Evolutionary conservation across 2,888 invertebrate genomes (phyloP).

Genomic region (Pyrocoelia pectoralis): DNA sequence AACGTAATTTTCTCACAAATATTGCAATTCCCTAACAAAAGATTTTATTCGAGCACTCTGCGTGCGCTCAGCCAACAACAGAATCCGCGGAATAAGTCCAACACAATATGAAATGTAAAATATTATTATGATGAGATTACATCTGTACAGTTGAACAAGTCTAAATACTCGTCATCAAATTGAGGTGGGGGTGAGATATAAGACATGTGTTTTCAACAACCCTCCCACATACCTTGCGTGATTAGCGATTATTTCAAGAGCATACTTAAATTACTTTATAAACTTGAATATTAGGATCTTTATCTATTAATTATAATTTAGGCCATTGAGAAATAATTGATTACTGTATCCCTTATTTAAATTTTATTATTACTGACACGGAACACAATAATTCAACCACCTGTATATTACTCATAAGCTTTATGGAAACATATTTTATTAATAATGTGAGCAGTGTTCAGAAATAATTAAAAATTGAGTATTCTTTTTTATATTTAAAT

Average conservation of each 20-base stretch:
- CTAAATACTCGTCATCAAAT: slow-evolving; percentile 59
- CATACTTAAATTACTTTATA: slow-evolving; percentile 33
- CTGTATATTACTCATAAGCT: neutral
- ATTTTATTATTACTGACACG: slow-evolving; percentile 15
- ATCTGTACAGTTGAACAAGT: slow-evolving; percentile 69
- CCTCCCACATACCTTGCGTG: slow-evolving; percentile 36
- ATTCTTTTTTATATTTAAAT: neutral
- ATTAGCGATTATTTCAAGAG: slow-evolving; percentile 37
- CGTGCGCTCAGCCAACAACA: slow-evolving; percentile 32
- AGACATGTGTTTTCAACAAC: slow-evolving; percentile 43
- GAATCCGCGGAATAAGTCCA: slow-evolving; percentile 52
- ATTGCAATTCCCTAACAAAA: slow-evolving; percentile 31
- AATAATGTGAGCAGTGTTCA: neutral
- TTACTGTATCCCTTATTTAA: slow-evolving; percentile 22
- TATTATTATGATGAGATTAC: slow-evolving; percentile 75
- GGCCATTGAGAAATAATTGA: slow-evolving; percentile 29
- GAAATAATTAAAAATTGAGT: neutral
- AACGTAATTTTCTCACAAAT: slow-evolving; percentile 7
- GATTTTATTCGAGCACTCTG: slow-evolving; percentile 32
- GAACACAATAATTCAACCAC: slow-evolving; percentile 12
- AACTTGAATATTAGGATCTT: slow-evolving; percentile 32
- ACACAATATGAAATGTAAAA: slow-evolving; percentile 62
- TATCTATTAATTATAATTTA: slow-evolving; percentile 33
- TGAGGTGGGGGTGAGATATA: slow-evolving; percentile 53
- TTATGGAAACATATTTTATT: neutral